Evolutionary conservation across 2,888 invertebrate genomes (phyloP).

Genomic region (Macaria liturata): DNA sequence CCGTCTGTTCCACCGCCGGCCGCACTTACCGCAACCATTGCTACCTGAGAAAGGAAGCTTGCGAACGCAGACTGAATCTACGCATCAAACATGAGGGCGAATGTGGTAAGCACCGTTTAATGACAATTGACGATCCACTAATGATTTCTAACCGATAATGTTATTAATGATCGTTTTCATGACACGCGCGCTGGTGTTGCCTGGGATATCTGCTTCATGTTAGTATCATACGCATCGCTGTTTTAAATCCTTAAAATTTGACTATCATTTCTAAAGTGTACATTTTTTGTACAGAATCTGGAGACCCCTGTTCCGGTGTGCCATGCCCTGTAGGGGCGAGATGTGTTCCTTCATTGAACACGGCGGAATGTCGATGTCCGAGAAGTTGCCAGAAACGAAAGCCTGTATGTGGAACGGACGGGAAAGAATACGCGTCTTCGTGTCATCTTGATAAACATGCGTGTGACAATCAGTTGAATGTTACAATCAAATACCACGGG

Average conservation of each 20-base stretch:
- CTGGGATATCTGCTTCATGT: slow-evolving; percentile 17
- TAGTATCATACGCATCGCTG: slow-evolving; percentile 7
- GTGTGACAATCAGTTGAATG: slow-evolving; percentile 88
- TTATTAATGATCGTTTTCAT: slow-evolving; percentile 32
- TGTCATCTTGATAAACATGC: slow-evolving; percentile 93
- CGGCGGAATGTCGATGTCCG: slow-evolving; percentile 85
- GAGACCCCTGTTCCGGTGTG: slow-evolving; percentile 88
- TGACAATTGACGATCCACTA: slow-evolving; percentile 3
- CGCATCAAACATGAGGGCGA: slow-evolving; percentile 89
- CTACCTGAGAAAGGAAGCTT: slow-evolving; percentile 89
- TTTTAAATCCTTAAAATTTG: not conserved
- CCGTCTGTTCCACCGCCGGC: slow-evolving; percentile 94
- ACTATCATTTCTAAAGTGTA: not conserved
- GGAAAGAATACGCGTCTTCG: slow-evolving; percentile 92
- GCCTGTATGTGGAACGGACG: slow-evolving; percentile 94
- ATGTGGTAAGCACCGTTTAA: slow-evolving; percentile 84
- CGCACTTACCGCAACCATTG: slow-evolving; percentile 94
- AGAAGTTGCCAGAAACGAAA: slow-evolving; percentile 86
- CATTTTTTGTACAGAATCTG: slow-evolving; percentile 76
- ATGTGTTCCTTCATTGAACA: slow-evolving; percentile 87
- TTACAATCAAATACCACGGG: slow-evolving; percentile 91
- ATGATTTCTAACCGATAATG: slow-evolving; percentile 25
- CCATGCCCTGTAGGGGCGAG: slow-evolving; percentile 87
- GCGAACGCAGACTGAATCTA: slow-evolving; percentile 88
- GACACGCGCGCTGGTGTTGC: slow-evolving; percentile 21